Conservation (phyloP, 2,113 vertebrate species). For the Gallinago undulata region DNA sequence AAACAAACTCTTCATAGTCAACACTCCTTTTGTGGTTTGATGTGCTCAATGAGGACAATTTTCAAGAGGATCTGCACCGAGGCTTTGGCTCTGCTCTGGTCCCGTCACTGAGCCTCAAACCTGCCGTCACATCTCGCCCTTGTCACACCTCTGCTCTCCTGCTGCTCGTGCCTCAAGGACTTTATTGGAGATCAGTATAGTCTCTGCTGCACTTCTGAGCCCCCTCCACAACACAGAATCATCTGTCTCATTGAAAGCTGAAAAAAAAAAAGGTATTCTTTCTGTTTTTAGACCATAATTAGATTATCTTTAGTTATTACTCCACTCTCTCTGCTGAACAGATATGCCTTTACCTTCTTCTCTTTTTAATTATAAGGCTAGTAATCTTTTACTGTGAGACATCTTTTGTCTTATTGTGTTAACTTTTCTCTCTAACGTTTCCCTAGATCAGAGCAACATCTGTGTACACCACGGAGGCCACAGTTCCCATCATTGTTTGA, state of each 20-base stretch:
- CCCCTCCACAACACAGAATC: not conserved
- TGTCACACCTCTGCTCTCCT: not conserved
- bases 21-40: not conserved
- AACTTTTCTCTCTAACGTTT: not conserved
- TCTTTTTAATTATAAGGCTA: conserved; percentile 20
- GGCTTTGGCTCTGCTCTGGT: not conserved
- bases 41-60: not conserved
- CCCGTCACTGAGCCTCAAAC: not conserved
- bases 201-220: not conserved
- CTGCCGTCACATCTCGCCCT: not conserved
- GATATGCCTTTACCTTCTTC: not conserved
- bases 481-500: conserved; percentile 15
- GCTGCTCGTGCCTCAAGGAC: not conserved
- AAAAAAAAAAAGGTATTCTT: not conserved
- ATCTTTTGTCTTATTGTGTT: conserved; percentile 1
- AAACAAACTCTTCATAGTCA: not conserved
- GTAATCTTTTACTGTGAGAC: not conserved
- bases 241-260: not conserved
- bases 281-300: not conserved
- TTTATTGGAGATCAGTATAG: not conserved
- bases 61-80: not conserved
- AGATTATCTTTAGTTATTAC: conserved; percentile 19
- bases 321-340: not conserved
- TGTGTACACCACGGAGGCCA: not conserved
- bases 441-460: conserved; percentile 13